phyloP scores from a whole-genome alignment of 2,888 invertebrate genomes.

The Diloba caeruleocephala region DNA sequence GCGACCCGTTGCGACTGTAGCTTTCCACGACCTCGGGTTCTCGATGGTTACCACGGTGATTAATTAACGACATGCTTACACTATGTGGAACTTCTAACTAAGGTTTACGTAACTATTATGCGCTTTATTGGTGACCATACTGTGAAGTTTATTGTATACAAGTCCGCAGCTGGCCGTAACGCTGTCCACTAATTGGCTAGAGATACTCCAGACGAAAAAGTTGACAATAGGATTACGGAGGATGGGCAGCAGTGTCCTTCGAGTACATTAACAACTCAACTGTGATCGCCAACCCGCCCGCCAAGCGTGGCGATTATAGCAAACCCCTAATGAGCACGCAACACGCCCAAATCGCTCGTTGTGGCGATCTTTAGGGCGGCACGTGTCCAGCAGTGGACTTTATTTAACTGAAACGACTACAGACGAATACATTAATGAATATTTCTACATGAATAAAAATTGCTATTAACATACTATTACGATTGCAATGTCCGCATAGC shows the following conservation, averaged over 20 bases:
- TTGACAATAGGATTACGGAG: too few species aligned
- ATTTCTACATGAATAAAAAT: constrained; percentile 15
- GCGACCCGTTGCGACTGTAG: constrained; percentile 50
- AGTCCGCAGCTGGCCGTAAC: constrained; percentile 2
- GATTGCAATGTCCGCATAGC: constrained; percentile 16
- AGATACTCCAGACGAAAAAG: too few species aligned
- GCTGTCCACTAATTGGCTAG: constrained; percentile 11
- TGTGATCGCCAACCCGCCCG: too few species aligned
- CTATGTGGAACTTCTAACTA: constrained; percentile 40
- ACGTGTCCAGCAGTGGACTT: too few species aligned
- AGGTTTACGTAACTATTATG: constrained; percentile 30
- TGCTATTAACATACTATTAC: constrained; percentile 16
- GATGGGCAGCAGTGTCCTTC: too few species aligned
- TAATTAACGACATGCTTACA: constrained; percentile 50
- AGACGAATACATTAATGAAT: constrained; percentile 8
- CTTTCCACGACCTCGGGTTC: constrained; percentile 73
- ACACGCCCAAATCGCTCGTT: too few species aligned
- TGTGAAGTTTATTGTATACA: constrained; percentile 24
- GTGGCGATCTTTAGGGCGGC: too few species aligned
- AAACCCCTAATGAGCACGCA: too few species aligned
- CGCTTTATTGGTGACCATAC: constrained; percentile 14
- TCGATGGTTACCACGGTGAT: constrained; percentile 48
- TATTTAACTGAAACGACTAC: too few species aligned
- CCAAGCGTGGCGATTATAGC: too few species aligned
- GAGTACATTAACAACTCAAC: too few species aligned